These are phyloP conservation scores for Epizoanthus ramosus DNA, from an alignment of 92 coral and sea anemone species.

Conservation along the genomic window DNA sequence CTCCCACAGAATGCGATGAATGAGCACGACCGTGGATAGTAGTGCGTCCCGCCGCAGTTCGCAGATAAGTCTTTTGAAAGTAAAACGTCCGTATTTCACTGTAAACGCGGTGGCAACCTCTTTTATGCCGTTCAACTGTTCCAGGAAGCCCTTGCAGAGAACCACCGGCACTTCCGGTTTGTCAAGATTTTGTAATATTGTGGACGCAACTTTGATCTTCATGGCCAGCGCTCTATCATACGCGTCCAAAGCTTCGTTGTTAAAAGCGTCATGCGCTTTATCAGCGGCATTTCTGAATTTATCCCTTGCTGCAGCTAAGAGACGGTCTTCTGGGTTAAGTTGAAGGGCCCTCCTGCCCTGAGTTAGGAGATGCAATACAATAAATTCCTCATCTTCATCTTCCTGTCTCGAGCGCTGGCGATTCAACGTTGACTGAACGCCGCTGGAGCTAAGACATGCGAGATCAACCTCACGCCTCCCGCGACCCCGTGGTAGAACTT, in stretches of 20 bases:
- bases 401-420: constrained; percentile 37
- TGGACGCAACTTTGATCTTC: constrained; percentile 70
- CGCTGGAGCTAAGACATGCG: constrained; percentile 48
- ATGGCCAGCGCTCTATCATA: constrained; percentile 66
- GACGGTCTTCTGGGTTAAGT: constrained; percentile 53
- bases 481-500: constrained; percentile 21
- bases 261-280: constrained; percentile 60
- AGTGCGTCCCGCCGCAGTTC: constrained; percentile 71
- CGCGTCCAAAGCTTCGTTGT: constrained; percentile 63
- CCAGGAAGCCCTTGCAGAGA: constrained; percentile 63
- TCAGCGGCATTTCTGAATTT: constrained; percentile 62
- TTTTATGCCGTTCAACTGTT: constrained; percentile 71
- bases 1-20: constrained; percentile 72
- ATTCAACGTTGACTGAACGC: constrained; percentile 34
- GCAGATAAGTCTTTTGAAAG: constrained; percentile 52
- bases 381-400: constrained; percentile 68
- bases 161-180: constrained; percentile 71
- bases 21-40: constrained; percentile 57
- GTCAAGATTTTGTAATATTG: constrained; percentile 57
- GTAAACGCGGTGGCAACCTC: constrained; percentile 68
- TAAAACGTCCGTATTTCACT: constrained; percentile 62
- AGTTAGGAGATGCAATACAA: constrained; percentile 56
- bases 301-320: constrained; percentile 56
- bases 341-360: constrained; percentile 49
- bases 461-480: constrained; percentile 38